phyloP scores from a whole-genome alignment of 2,113 vertebrate genomes.

The Astatotilapia flaviijosephi region DNA sequence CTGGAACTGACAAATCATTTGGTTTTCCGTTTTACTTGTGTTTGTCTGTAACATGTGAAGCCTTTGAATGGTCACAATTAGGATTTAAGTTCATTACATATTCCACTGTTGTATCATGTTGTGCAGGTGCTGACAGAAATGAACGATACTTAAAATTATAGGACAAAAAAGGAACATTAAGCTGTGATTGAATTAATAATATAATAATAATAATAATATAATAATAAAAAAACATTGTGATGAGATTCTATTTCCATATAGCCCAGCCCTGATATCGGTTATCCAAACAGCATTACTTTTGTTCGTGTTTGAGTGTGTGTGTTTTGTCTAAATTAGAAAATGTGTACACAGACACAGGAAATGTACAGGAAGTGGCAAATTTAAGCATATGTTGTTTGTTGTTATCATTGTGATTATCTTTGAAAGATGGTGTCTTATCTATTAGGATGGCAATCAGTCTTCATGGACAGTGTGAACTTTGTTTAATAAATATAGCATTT shows the following conservation, averaged over 20 bases:
- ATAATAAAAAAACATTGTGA: not conserved
- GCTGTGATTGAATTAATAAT: not conserved
- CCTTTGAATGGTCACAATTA: not conserved
- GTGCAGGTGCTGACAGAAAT: not conserved
- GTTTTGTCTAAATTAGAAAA: not conserved
- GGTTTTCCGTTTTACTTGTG: not conserved
- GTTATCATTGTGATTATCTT: not conserved
- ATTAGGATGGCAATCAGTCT: not conserved
- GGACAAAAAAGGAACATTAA: not conserved
- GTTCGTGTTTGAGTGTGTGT: not conserved
- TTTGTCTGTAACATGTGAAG: not conserved
- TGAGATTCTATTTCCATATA: not conserved
- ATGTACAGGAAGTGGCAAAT: not conserved
- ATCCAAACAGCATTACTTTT: not conserved
- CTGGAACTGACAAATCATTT: not conserved
- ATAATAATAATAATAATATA: not conserved
- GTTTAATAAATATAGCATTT: not conserved
- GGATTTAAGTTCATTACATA: not conserved
- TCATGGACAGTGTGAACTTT: not conserved
- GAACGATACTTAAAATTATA: not conserved
- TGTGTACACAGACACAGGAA: not conserved
- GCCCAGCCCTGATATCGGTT: not conserved
- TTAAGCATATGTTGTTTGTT: not conserved
- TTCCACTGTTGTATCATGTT: accelerated
- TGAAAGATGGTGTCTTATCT: not conserved